A percentile compares a stretch with the other conserved stretches of the same genome.
phyloP scores from a whole-genome alignment of 2,113 vertebrate genomes.

The Phalacrocorax brasilianus region DNA sequence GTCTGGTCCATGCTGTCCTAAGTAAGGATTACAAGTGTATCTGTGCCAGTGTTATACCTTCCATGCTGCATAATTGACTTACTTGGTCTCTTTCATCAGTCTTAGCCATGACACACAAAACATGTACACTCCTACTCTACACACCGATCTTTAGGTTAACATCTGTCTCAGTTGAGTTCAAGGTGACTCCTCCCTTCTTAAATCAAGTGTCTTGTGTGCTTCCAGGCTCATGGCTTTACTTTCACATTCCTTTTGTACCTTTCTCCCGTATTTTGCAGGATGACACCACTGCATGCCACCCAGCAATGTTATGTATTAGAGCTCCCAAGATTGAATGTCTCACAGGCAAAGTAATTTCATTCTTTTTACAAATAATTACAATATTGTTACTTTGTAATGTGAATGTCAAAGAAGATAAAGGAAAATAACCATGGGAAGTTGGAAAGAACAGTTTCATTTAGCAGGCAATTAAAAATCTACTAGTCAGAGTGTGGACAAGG shows the following conservation, averaged over 20 bases:
- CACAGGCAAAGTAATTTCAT: not conserved
- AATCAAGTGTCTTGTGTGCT: not conserved
- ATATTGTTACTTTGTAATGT: not conserved
- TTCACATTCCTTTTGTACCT: not conserved
- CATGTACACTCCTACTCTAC: not conserved
- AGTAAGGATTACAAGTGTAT: not conserved
- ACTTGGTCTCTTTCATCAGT: not conserved
- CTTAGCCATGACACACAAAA: not conserved
- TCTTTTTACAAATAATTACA: not conserved
- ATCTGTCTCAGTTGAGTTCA: not conserved
- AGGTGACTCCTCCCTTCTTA: not conserved
- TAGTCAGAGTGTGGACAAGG: not conserved
- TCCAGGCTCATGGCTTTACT: not conserved
- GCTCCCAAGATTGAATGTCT: not conserved
- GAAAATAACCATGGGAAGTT: not conserved
- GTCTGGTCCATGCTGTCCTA: not conserved
- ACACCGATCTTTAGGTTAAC: not conserved
- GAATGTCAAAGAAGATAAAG: not conserved
- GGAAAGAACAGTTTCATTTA: not conserved
- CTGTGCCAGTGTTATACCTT: not conserved
- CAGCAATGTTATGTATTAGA: not conserved
- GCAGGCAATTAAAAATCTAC: conserved; percentile 6
- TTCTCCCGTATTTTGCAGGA: not conserved
- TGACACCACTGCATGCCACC: not conserved
- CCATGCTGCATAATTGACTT: not conserved